Evolutionary conservation across 2,888 invertebrate species (phyloP).

Genomic region (Hypselothyrea guttata): DNA sequence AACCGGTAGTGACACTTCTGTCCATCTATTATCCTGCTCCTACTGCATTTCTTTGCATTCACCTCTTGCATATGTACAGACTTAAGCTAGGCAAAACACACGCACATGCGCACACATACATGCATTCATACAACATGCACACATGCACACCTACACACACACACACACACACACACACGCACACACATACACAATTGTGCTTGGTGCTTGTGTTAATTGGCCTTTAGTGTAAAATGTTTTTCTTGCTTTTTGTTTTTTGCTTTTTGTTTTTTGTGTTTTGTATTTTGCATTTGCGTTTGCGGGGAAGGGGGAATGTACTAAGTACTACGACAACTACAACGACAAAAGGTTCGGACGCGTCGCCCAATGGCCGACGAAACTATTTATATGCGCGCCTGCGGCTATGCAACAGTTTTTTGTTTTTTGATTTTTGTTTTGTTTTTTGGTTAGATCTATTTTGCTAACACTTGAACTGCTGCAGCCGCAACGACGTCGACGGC

Average conservation of each 20-base stretch:
- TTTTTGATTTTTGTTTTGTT: no score
- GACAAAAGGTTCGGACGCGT: conserved; percentile 41
- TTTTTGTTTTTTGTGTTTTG: background rate
- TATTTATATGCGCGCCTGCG: conserved; percentile 46
- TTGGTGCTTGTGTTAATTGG: conserved; percentile 25
- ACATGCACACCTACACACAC: conserved; percentile 2
- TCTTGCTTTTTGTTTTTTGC: conserved; percentile 1
- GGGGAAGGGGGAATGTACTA: conserved; percentile 60
- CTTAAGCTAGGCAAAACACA: conserved; percentile 30
- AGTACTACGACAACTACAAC: conserved; percentile 58
- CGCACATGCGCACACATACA: conserved; percentile 11
- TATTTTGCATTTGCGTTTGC: background rate
- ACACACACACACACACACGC: conserved; percentile 4
- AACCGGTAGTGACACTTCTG: no score
- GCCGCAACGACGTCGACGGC: conserved; percentile 42
- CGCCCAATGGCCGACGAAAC: conserved; percentile 29
- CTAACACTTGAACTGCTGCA: conserved; percentile 24
- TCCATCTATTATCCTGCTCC: no score
- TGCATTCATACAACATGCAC: conserved; percentile 4
- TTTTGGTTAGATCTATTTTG: no score
- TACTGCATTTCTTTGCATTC: conserved; percentile 1
- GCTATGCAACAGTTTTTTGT: conserved; percentile 51
- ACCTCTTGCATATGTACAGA: conserved; percentile 54
- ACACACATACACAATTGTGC: conserved; percentile 3
- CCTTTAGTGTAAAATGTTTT: conserved; percentile 41